Conservation (phyloP, 1,140 invertebrate species). For the Cydia fagiglandana region DNA sequence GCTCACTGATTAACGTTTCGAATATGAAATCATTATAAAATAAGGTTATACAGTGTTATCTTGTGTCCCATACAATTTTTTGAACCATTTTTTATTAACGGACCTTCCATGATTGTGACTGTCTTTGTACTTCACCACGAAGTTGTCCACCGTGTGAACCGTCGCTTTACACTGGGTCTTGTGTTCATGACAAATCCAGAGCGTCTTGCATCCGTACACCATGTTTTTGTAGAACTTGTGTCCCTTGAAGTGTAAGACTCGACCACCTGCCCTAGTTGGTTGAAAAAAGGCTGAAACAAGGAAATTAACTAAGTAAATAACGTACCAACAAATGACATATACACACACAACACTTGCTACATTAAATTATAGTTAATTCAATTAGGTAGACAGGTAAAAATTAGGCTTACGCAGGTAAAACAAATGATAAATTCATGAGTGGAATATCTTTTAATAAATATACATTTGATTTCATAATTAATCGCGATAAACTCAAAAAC, state of each 20-base stretch:
- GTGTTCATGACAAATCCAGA: neutral
- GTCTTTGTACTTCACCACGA: constrained; percentile 7
- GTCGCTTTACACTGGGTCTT: neutral
- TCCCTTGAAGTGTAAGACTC: neutral
- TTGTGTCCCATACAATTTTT: neutral
- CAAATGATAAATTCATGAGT: no score
- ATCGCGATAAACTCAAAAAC: no score
- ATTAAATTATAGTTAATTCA: no score
- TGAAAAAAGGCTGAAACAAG: constrained; percentile 11
- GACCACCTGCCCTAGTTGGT: neutral
- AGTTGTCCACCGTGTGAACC: constrained; percentile 1
- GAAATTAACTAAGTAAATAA: neutral
- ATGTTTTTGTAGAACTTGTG: constrained; percentile 1
- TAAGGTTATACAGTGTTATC: no score
- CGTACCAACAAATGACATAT: neutral
- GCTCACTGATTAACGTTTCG: no score
- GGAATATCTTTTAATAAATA: no score
- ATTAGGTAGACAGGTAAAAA: no score
- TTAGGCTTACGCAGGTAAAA: no score
- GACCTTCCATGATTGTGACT: neutral
- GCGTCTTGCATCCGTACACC: neutral
- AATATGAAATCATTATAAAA: no score
- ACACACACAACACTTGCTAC: no score
- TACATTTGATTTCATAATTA: no score
- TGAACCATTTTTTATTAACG: neutral